phyloP scores from a whole-genome alignment of 64 coral and sea anemone genomes.

The Stichodactyla mertensii region DNA sequence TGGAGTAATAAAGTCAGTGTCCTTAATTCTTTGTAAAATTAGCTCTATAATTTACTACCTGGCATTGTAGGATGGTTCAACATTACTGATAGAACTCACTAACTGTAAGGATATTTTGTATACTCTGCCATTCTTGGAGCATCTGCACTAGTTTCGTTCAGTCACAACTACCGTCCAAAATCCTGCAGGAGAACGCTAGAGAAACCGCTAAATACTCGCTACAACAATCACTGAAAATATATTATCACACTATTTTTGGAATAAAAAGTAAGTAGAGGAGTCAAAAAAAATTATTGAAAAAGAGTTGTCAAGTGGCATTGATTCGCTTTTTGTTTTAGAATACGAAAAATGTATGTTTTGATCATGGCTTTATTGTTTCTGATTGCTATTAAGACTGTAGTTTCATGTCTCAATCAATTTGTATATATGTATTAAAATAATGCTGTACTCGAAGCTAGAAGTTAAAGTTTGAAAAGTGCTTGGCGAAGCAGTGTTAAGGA shows the following conservation, averaged over 20 bases:
- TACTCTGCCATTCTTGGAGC: background rate
- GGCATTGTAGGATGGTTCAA: background rate
- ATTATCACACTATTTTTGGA: conserved; percentile 16
- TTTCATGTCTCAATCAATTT: background rate
- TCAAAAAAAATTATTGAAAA: background rate
- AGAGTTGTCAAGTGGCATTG: background rate
- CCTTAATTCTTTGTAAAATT: conserved; percentile 6
- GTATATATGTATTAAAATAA: background rate
- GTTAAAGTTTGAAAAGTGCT: background rate
- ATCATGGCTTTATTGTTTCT: background rate
- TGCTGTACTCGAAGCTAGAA: background rate
- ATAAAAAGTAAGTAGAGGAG: background rate
- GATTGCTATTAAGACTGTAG: background rate
- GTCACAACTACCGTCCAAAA: background rate
- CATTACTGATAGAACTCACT: background rate
- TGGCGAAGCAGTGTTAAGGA: background rate
- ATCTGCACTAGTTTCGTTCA: conserved; percentile 1
- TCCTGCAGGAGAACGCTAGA: background rate
- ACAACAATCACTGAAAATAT: background rate
- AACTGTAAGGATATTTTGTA: background rate
- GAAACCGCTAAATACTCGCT: background rate
- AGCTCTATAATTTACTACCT: background rate
- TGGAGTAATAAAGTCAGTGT: conserved; percentile 21
- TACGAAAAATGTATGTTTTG: background rate
- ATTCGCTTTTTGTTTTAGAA: background rate